Conservation (phyloP, 2,113 vertebrate genomes). For the Panurus biarmicus region DNA sequence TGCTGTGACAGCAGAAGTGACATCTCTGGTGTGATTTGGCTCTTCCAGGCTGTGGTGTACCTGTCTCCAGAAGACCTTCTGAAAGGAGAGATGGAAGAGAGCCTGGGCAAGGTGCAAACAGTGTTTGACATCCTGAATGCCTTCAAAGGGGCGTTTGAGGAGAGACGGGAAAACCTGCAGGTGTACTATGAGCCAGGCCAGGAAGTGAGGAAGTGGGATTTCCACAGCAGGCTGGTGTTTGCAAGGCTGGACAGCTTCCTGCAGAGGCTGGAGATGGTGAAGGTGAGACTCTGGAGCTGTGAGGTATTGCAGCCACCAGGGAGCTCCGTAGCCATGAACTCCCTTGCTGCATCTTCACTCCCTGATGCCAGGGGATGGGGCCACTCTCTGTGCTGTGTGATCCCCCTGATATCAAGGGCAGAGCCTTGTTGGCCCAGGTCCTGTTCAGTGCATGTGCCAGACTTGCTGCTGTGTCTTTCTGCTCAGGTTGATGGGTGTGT, state of each 20-base stretch:
- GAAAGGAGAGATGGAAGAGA: constrained; percentile 81
- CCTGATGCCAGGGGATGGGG: not conserved
- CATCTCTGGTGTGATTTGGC: not conserved
- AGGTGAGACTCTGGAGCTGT: constrained; percentile 66
- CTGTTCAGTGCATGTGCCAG: not conserved
- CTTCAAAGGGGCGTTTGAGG: constrained; percentile 75
- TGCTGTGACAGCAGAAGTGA: not conserved
- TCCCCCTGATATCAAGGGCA: too few species aligned
- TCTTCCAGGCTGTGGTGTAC: constrained; percentile 73
- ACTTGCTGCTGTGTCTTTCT: not conserved
- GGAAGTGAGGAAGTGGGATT: constrained; percentile 77
- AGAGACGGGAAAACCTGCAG: constrained; percentile 69
- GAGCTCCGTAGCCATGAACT: not conserved
- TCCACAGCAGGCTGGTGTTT: constrained; percentile 77
- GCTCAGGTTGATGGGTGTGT: not conserved
- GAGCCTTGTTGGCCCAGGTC: not conserved
- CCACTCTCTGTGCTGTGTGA: not conserved
- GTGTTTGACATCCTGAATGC: constrained; percentile 68
- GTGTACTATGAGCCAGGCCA: constrained; percentile 70
- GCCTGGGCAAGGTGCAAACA: constrained; percentile 73
- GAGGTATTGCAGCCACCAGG: not conserved
- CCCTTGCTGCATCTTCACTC: not conserved
- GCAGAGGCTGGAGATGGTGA: constrained; percentile 67
- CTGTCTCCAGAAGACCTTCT: constrained; percentile 84
- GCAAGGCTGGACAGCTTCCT: constrained; percentile 76